Evolutionary conservation across 2,888 invertebrate species (phyloP), one percentile per base, ranked within the genome.

Genomic region (Apotomis turbidana): DNA sequence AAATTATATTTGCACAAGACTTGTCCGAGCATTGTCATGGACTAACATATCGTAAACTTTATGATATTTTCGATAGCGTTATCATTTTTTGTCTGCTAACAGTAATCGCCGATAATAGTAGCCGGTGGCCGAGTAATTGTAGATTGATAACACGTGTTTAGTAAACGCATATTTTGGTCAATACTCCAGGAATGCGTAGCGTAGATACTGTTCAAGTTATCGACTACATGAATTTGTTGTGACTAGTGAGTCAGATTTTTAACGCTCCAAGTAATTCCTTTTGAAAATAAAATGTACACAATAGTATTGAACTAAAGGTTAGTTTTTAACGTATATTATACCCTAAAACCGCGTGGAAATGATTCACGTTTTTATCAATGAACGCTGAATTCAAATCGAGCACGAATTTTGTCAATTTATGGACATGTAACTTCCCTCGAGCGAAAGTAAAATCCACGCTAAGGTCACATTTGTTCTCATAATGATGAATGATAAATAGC

Each of bases 61-160:
- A 90, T 84, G 89, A 90, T 87, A 85, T 76, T 77, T 69, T 54
- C 76, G 90, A 90, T 90, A 90, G 85, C 78, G 81, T 71, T 88
- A 90, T 89, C 89, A 90, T 88, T 89, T 89, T 89, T 89, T 87
- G 88, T 86, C 84, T 85, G 81, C 82, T 87, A 86, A 84, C 86
- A 83, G 85, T 83, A 85, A 88, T 87, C 87, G 79, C 73, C 74
- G 89, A 89, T 90, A 89, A 81, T 81, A 78, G 77, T 78, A n/a
- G 83, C 83, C 83, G 78, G 82, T 87, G 85, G 83, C 85, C 85
- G 84, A 84, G 81, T 81, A 85, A 86, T 88, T 84, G 79, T 82
- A 78, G 62, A 74, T 63, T 78, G 88, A 88, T 90, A 90, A 87
- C 86, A 82, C 75, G 79, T 80, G 80, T 82, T 77, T 76, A 74